phyloP scores from a whole-genome alignment of 1,140 invertebrate species.

The Macrobrachium rosenbergii region DNA sequence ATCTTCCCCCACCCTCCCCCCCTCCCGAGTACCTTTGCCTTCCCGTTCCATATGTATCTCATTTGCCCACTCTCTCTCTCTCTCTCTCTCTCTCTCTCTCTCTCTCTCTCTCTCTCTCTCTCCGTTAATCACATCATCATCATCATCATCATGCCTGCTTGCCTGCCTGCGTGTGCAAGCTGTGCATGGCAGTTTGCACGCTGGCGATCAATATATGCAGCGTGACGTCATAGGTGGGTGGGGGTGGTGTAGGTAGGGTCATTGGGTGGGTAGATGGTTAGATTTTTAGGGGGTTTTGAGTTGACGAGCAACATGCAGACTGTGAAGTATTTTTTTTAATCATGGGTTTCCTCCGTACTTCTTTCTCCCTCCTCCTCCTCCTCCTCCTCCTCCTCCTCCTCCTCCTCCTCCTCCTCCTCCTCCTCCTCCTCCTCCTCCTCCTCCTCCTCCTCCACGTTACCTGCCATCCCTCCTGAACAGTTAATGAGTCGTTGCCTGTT shows the following conservation, averaged over 20 bases:
- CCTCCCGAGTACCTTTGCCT: neutral
- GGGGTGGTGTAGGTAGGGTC: neutral
- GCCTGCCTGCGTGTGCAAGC: slow-evolving; percentile 41
- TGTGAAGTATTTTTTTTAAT: no score
- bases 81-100: slow-evolving; percentile 27
- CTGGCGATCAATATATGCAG: slow-evolving; percentile 49
- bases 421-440: no score
- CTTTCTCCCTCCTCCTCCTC: no score
- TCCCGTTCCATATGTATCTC: neutral
- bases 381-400: no score
- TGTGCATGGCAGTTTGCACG: slow-evolving; percentile 55
- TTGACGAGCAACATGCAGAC: no score
- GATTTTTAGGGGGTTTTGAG: no score
- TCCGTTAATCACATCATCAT: neutral
- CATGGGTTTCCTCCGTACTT: no score
- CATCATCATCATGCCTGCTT: slow-evolving; percentile 1
- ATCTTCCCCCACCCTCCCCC: neutral
- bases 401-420: no score
- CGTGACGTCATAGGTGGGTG: slow-evolving; percentile 36
- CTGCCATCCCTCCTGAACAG: no score
- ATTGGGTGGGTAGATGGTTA: neutral
- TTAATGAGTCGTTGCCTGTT: no score
- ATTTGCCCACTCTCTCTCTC: slow-evolving; percentile 3
- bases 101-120: slow-evolving; percentile 20
- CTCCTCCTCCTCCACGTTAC: no score